Percentiles rank a stretch among this genome's conserved stretches.
phyloP scores from a whole-genome alignment of 2,113 vertebrate species.

The Falcunculus frontatus region DNA sequence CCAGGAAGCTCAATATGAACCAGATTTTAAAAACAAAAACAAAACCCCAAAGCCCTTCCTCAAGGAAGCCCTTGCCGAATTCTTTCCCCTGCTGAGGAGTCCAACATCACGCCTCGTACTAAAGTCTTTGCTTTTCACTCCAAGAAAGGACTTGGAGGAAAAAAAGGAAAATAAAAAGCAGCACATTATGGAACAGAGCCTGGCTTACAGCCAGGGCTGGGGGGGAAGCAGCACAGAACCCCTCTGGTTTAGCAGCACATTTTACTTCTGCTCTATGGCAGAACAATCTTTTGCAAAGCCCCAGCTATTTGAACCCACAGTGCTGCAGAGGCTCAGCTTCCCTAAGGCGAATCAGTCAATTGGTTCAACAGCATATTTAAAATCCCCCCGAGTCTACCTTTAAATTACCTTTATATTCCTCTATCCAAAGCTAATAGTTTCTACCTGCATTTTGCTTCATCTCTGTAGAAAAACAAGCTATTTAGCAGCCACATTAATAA shows the following conservation, averaged over 20 bases:
- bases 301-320: not conserved
- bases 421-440: slow-evolving; percentile 30
- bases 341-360: slow-evolving; percentile 22
- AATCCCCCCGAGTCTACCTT: not conserved
- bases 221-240: slow-evolving; percentile 7
- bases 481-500: slow-evolving; percentile 48
- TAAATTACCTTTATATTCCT: slow-evolving; percentile 41
- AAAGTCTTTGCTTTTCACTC: slow-evolving; percentile 20
- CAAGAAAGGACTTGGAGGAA: slow-evolving; percentile 14
- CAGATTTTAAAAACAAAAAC: slow-evolving; percentile 61
- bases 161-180: not conserved
- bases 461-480: slow-evolving; percentile 44
- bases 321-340: not conserved
- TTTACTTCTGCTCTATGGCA: slow-evolving; percentile 5
- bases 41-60: slow-evolving; percentile 56
- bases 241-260: not conserved
- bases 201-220: slow-evolving; percentile 7
- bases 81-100: slow-evolving; percentile 43
- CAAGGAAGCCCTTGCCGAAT: slow-evolving; percentile 45
- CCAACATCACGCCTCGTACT: slow-evolving; percentile 29
- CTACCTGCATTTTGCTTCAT: slow-evolving; percentile 40
- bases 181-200: slow-evolving; percentile 7
- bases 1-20: slow-evolving; percentile 43
- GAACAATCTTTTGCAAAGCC: slow-evolving; percentile 8
- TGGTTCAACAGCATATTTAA: slow-evolving; percentile 35